Base-by-base conservation (phyloP, 1,140 invertebrate genomes). In the Conus betulinus region DNA sequence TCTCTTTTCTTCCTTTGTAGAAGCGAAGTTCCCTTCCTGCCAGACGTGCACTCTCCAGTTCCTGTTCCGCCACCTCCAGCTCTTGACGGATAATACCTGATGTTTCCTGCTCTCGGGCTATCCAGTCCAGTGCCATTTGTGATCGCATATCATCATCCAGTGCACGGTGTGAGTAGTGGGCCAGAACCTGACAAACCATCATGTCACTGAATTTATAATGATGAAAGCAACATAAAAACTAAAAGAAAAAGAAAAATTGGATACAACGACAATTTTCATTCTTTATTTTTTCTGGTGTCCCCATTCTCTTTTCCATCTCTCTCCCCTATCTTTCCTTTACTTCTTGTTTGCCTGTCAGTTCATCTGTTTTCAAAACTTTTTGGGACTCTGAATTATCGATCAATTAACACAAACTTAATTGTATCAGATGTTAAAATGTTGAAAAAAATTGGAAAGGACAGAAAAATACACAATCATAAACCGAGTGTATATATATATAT, bases 81-180 rank as follows among this genome's bases (percentile, higher is more conserved):
- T 99, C 98, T 89, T 97, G 96, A 0, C 97, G 96, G 23, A 99
- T 97, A 57, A 98, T 97, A 0, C 98, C 97, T 0, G 97, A 96
- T 85, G 96, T 97, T 92, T 99, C 98, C 88, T 98, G 97, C 92
- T 98, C 98, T 25, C 96, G 93, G 2, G 98, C 97, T n/a, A 98
- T 98, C 98, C 98, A 99, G 94, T 99, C 98, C 27, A 98, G 96
- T 0, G 98, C 98, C 98, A 99, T 99, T 95, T 99, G 98, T 85
- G 98, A 98, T 84, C 98, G 96, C 98, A 99, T 99, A 93, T 98
- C 98, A 94, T 99, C 98, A 93, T 99, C 98, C 23, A 99, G 96
- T 23, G 96, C 95, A 20, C 98, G 76, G 76, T 90, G 87, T 23
- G 89, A 90, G 60, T 90, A 90, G 74, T 90, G 89, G 39, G 89